Conservation (phyloP, 2,888 invertebrate species). For the Tipula confusa region DNA sequence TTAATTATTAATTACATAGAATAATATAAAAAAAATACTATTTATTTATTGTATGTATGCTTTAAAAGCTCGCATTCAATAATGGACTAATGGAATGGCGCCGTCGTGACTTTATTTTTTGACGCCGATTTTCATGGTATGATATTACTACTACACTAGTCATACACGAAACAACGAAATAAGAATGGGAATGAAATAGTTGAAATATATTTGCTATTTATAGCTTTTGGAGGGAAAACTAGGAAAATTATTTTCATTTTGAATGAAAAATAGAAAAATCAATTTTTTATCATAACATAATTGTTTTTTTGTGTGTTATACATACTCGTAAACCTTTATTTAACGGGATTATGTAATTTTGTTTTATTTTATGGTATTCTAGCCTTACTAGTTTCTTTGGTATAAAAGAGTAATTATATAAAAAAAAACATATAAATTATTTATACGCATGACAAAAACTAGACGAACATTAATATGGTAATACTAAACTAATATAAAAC, state of each 20-base stretch:
- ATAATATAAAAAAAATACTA: neutral
- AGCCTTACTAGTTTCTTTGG: neutral
- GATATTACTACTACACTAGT: neutral
- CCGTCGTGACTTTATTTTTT: neutral
- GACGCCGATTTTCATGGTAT: neutral
- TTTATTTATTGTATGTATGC: neutral
- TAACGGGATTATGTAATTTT: neutral
- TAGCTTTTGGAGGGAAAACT: neutral
- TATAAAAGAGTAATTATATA: neutral
- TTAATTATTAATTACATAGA: neutral
- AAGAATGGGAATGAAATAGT: neutral
- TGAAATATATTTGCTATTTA: neutral
- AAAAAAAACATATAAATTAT: neutral
- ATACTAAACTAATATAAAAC: neutral
- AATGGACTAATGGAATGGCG: neutral
- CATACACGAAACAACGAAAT: neutral
- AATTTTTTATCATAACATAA: neutral
- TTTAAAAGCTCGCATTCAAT: neutral
- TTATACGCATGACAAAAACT: neutral
- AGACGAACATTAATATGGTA: neutral
- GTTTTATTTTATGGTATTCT: neutral
- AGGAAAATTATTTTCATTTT: neutral
- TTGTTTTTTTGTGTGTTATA: neutral
- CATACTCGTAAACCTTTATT: neutral
- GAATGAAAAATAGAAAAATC: neutral